phyloP scores from a whole-genome alignment of 2,797 vertebrate species.

The Mus spretus region DNA sequence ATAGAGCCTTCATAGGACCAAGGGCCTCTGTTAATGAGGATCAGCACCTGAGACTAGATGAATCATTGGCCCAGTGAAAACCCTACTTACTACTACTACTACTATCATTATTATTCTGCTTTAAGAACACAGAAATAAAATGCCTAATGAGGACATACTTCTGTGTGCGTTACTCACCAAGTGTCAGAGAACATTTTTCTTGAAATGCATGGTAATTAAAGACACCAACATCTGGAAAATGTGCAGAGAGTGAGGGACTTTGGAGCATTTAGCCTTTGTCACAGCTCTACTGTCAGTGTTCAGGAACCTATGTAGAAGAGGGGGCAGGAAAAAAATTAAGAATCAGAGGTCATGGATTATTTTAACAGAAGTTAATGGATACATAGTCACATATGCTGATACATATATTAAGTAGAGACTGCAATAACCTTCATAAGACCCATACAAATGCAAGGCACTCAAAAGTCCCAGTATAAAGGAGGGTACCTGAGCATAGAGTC shows the following conservation, averaged over 20 bases:
- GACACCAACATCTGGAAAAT: background rate
- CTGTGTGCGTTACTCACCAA: background rate
- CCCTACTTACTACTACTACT: background rate
- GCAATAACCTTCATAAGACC: no score
- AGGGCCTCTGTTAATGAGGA: no score
- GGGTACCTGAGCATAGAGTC: background rate
- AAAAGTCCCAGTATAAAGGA: background rate
- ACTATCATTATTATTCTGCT: background rate
- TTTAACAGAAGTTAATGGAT: background rate
- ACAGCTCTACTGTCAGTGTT: fast-evolving
- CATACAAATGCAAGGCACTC: background rate
- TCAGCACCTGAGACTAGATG: no score
- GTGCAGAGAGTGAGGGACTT: background rate
- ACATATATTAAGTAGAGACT: no score
- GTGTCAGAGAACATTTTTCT: background rate
- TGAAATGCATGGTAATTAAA: background rate
- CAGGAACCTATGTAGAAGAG: background rate
- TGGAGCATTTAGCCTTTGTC: background rate
- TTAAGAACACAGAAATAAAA: background rate
- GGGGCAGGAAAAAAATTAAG: background rate
- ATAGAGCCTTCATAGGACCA: no score
- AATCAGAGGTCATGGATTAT: background rate
- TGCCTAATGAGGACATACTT: background rate
- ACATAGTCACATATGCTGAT: background rate
- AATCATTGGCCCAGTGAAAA: background rate